Percentiles rank a stretch among this genome's conserved stretches.
These are phyloP conservation scores for Eupithecia dodoneata DNA, from an alignment of 2,888 invertebrate species.

Conservation along the genomic window DNA sequence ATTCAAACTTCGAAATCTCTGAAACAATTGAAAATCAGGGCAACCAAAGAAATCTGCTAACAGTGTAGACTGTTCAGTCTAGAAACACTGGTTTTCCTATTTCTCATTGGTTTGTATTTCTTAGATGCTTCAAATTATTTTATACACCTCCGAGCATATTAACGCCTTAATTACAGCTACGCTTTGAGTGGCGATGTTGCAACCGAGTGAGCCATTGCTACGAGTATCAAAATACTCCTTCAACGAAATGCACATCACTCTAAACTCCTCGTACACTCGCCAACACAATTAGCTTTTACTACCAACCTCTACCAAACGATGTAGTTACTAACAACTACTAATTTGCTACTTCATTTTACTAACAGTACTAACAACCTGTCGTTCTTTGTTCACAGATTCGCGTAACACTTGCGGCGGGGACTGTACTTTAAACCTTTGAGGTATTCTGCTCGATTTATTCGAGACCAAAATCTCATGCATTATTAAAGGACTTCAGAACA, in stretches of 20 bases:
- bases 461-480: conserved; percentile 26
- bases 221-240: conserved; percentile 6
- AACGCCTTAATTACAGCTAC: not conserved
- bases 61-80: not conserved
- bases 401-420: conserved; percentile 53
- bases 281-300: conserved; percentile 1
- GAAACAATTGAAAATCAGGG: not conserved
- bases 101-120: not conserved
- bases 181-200: not conserved
- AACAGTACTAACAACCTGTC: conserved; percentile 72
- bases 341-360: conserved; percentile 56
- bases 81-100: not conserved
- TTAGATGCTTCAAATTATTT: not conserved
- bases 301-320: conserved; percentile 17
- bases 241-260: conserved; percentile 19
- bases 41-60: not conserved
- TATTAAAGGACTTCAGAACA: conserved; percentile 45
- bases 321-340: conserved; percentile 58
- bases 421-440: conserved; percentile 40
- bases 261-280: conserved; percentile 14
- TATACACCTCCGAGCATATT: not conserved
- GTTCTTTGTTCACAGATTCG: conserved; percentile 79
- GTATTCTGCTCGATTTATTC: conserved; percentile 23
- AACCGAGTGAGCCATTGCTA: conserved; percentile 2
- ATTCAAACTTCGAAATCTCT: not conserved